These are phyloP conservation scores for Noctilio leporinus DNA, from an alignment of 2,113 vertebrate genomes.

Conservation along the genomic window DNA sequence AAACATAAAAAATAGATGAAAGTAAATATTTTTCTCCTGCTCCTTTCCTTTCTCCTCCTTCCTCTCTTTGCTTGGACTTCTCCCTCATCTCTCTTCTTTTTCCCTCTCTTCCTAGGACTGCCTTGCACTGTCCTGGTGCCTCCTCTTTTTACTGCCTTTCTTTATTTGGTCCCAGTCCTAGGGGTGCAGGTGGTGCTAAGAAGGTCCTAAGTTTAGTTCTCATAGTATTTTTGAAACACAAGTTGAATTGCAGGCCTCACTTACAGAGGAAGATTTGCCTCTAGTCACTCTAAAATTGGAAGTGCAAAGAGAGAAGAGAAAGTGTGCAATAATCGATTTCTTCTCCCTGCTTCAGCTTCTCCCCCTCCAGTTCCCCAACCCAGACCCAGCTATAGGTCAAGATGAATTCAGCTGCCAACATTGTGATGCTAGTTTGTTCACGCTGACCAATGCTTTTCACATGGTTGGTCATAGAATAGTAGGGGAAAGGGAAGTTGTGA, in stretches of 20 bases:
- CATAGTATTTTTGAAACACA: not conserved
- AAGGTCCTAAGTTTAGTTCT: not conserved
- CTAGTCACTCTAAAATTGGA: not conserved
- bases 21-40: not conserved
- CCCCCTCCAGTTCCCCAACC: not conserved
- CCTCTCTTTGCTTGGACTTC: not conserved
- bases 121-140: not conserved
- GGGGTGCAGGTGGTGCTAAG: not conserved
- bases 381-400: not conserved
- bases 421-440: not conserved
- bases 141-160: not conserved
- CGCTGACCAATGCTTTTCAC: not conserved
- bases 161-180: not conserved
- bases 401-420: not conserved
- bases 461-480: not conserved
- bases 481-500: constrained; percentile 41
- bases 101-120: not conserved
- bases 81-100: not conserved
- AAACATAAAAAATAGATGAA: not conserved
- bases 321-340: not conserved
- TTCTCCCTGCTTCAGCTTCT: not conserved
- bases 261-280: not conserved
- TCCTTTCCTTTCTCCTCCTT: not conserved
- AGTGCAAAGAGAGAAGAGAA: constrained; percentile 18
- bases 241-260: not conserved